Percentiles rank a stretch among this genome's conserved stretches.
Evolutionary conservation across 2,797 vertebrate species (phyloP).

Genomic region (Chloroceryle amazona): DNA sequence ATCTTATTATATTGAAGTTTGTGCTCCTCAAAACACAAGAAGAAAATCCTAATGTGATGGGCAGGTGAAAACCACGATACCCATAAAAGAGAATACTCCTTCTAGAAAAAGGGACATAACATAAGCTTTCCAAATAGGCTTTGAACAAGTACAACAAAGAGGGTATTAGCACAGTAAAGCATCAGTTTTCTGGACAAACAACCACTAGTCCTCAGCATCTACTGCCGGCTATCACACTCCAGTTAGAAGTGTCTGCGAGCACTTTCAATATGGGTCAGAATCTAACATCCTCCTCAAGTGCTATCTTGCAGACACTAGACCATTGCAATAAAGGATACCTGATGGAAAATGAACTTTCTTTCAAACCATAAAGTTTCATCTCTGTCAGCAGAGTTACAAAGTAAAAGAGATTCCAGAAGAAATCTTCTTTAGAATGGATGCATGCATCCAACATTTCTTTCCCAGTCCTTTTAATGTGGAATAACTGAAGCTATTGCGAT

Average conservation of each 20-base stretch:
- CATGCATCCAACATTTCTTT: not conserved
- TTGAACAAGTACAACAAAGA: not conserved
- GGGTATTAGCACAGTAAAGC: not conserved
- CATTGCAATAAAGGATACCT: not conserved
- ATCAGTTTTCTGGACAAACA: not conserved
- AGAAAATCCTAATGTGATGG: not conserved
- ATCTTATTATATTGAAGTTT: not conserved
- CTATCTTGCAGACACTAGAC: not conserved
- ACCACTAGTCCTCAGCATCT: not conserved
- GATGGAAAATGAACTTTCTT: not conserved
- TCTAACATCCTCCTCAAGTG: not conserved
- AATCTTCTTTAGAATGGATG: not conserved
- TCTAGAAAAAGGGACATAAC: not conserved
- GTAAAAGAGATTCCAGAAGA: not conserved
- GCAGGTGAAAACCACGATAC: not conserved
- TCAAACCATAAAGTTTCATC: not conserved
- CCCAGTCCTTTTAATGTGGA: not conserved
- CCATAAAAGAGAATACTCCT: not conserved
- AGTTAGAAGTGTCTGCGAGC: rapidly evolving
- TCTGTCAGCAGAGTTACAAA: not conserved
- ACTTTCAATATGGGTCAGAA: not conserved
- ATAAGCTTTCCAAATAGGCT: not conserved
- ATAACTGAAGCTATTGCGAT: not conserved
- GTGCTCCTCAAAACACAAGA: not conserved
- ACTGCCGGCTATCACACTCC: not conserved